Evolutionary conservation across 2,113 vertebrate species (phyloP), one percentile per base, ranked within the genome.

Genomic region (Halichoeres trimaculatus): DNA sequence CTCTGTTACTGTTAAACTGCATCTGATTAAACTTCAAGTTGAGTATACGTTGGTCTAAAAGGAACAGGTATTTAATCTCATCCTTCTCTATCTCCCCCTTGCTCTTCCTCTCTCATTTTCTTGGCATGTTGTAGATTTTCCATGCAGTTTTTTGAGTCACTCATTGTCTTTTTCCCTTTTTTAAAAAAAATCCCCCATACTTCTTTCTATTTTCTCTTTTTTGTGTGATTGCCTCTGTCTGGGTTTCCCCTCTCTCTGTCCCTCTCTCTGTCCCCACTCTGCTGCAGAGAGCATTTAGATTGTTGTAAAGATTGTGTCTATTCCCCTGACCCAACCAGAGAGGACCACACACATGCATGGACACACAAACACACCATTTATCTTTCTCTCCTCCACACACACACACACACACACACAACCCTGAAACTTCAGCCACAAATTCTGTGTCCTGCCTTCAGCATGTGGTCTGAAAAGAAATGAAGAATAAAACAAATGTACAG

Each of bases 261-360:
- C 47, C 52, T 36, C 36, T 43, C 60, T 48, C 63, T 56, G 5
- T 38, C 53, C 61, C 6, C 22, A 66, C 50, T 70, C 54, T 59
- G 22, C 71, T 54, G 62, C 55, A 84, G 71, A 54, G 65, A 77
- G 55, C 72, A 71, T 67, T 75, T 73, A 63, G 76, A 86, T 83
- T 72, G 58, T 76, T 78, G 84, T 53, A 80, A 52, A 79, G 78
- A 83, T 85, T 78, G 64, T 60, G 54, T 82, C n/a, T 68, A 30
- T 65, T 41, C 74, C 52, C 56, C 63, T 61, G 70, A 70, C 67
- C 61, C 59, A 69, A 80, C 52, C 69, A 72, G 51, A 22, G 59
- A 58, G 51, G 76, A 74, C 80, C 80, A 80, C 76, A 82, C 64
- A 11, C 50, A 30, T 3, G 57, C 36, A 40, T 19, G 13, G 22